phyloP scores from a whole-genome alignment of 2,113 vertebrate species.

The Carettochelys insculpta region DNA sequence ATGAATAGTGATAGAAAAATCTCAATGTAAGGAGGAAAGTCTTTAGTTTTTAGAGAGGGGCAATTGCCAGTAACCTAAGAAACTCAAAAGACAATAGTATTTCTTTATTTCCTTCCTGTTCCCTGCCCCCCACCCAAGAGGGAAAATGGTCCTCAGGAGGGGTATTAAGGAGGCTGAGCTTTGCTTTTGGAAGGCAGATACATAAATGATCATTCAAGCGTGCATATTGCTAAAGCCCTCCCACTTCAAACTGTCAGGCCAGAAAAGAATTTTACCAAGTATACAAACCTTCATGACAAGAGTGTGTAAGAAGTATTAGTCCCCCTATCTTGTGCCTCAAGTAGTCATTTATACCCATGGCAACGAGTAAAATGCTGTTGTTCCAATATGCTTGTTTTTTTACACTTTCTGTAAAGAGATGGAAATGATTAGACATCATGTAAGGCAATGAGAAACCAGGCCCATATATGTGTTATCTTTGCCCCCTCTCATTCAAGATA shows the following conservation, averaged over 20 bases:
- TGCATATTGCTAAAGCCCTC: neutral
- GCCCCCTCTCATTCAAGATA: slow-evolving; percentile 4
- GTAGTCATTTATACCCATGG: neutral
- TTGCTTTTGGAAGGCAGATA: slow-evolving; percentile 7
- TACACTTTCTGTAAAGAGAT: neutral
- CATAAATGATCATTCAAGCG: neutral
- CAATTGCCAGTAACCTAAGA: slow-evolving; percentile 50
- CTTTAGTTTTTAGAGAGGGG: slow-evolving; percentile 26
- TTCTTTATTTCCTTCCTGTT: slow-evolving; percentile 61
- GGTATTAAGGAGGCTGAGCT: slow-evolving; percentile 48
- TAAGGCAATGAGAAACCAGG: neutral
- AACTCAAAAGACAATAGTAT: slow-evolving; percentile 57
- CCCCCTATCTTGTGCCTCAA: neutral
- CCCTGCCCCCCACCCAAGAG: slow-evolving; percentile 46
- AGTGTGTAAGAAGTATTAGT: neutral
- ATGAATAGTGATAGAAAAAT: slow-evolving; percentile 56
- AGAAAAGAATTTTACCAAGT: slow-evolving; percentile 4
- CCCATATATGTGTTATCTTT: neutral
- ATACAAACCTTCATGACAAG: neutral
- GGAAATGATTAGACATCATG: neutral
- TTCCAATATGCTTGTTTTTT: neutral
- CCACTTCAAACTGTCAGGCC: neutral
- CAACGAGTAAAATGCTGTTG: slow-evolving; percentile 1
- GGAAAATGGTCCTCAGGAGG: slow-evolving; percentile 7
- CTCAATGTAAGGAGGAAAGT: slow-evolving; percentile 4